Evolutionary conservation across 2,113 vertebrate species (phyloP).

Genomic region (Campylomormyrus numenius): DNA sequence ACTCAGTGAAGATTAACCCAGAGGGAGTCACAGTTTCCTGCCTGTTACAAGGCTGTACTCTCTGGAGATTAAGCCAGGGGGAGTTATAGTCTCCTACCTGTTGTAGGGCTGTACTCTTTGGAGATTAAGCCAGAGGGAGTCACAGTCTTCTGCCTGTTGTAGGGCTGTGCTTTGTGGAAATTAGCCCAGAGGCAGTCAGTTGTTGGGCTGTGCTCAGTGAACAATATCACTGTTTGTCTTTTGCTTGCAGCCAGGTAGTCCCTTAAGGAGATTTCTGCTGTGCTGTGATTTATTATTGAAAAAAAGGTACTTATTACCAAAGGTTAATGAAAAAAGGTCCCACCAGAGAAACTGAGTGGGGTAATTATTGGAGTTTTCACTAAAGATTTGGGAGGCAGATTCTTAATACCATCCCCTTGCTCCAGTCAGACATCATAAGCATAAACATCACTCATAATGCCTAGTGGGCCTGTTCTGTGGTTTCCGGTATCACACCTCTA

Average conservation of each 20-base stretch:
- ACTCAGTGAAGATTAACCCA: neutral
- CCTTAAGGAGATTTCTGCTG: neutral
- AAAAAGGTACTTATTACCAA: neutral
- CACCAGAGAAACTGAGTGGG: neutral
- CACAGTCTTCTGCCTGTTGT: neutral
- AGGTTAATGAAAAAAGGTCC: neutral
- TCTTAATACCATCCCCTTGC: neutral
- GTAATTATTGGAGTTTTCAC: neutral
- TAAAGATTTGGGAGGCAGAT: neutral
- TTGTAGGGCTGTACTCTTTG: neutral
- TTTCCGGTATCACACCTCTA: neutral
- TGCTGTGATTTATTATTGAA: neutral
- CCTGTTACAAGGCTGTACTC: neutral
- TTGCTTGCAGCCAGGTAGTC: neutral
- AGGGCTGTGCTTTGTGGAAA: neutral
- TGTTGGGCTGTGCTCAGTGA: neutral
- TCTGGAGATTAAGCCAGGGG: neutral
- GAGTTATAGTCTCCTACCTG: too few relatives aligned
- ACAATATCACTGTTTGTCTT: neutral
- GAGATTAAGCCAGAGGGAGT: too few relatives aligned
- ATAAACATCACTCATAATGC: neutral
- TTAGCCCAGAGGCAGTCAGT: neutral
- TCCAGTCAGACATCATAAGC: neutral
- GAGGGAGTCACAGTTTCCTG: neutral
- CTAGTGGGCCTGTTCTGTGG: neutral